Evolutionary conservation across 2,888 invertebrate genomes (phyloP).

Genomic region (Silvanus unidentatus): DNA sequence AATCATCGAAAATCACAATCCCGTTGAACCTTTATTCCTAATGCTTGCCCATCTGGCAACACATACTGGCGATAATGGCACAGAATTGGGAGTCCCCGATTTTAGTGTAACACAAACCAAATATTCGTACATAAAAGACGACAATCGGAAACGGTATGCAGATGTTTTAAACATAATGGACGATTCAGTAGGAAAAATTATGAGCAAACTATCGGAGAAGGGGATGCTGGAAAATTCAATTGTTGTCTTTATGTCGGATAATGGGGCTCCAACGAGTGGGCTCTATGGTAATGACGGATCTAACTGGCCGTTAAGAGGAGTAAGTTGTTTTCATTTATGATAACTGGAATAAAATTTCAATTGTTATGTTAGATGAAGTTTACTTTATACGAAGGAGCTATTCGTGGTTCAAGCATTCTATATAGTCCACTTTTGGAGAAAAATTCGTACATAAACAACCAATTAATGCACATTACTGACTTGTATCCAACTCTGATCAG

Average conservation of each 20-base stretch:
- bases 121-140: slow-evolving; percentile 61
- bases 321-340: too few relatives aligned
- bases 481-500: slow-evolving; percentile 69
- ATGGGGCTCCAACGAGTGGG: slow-evolving; percentile 76
- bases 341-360: background rate
- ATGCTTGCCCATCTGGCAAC: slow-evolving; percentile 72
- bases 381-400: slow-evolving; percentile 80
- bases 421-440: slow-evolving; percentile 62
- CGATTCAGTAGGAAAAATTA: slow-evolving; percentile 73
- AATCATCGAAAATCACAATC: slow-evolving; percentile 56
- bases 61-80: slow-evolving; percentile 48
- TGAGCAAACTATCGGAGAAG: slow-evolving; percentile 59
- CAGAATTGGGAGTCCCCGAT: slow-evolving; percentile 64
- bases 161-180: slow-evolving; percentile 83
- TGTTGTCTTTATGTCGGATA: slow-evolving; percentile 81
- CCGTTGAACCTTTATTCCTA: slow-evolving; percentile 63
- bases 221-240: slow-evolving; percentile 75
- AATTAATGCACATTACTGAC: slow-evolving; percentile 74
- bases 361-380: slow-evolving; percentile 55
- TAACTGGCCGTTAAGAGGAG: slow-evolving; percentile 75
- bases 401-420: slow-evolving; percentile 69
- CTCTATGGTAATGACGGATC: slow-evolving; percentile 65
- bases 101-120: slow-evolving; percentile 53
- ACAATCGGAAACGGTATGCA: slow-evolving; percentile 61
- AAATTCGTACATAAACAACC: slow-evolving; percentile 51